Evolutionary conservation across 2,888 invertebrate species (phyloP).

Genomic region (Temnothorax ravouxi): DNA sequence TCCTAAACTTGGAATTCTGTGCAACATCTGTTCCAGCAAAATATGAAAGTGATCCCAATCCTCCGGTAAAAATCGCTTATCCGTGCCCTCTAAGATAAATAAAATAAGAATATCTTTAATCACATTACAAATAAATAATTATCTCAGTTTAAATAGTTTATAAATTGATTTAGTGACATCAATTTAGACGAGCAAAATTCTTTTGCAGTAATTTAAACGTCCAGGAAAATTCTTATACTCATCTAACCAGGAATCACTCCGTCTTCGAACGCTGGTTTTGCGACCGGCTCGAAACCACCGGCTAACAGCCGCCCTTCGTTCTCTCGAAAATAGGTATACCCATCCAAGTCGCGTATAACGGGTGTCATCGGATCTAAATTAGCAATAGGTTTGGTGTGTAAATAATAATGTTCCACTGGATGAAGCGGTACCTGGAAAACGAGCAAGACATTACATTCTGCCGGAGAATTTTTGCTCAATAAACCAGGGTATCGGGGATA

Average conservation of each 20-base stretch:
- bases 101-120: background rate
- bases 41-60: slow-evolving; percentile 99
- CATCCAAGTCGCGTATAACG: slow-evolving; percentile 95
- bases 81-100: slow-evolving; percentile 87
- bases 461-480: background rate
- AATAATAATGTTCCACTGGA: slow-evolving; percentile 97
- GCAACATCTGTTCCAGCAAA: slow-evolving; percentile 94
- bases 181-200: background rate
- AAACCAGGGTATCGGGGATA: background rate
- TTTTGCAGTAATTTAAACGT: slow-evolving; percentile 9
- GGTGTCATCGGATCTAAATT: slow-evolving; percentile 94
- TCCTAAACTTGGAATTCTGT: slow-evolving; percentile 93
- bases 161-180: slow-evolving; percentile 9
- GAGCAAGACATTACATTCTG: background rate
- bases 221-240: slow-evolving; percentile 37
- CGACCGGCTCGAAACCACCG: slow-evolving; percentile 96
- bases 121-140: background rate
- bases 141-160: background rate
- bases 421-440: slow-evolving; percentile 91
- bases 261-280: slow-evolving; percentile 96
- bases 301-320: slow-evolving; percentile 94
- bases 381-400: slow-evolving; percentile 94
- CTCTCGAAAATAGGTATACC: slow-evolving; percentile 94
- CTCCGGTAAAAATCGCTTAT: slow-evolving; percentile 91
- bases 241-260: slow-evolving; percentile 89